Conservation (phyloP, 2,113 vertebrate genomes). For the Chrysochloris asiatica region DNA sequence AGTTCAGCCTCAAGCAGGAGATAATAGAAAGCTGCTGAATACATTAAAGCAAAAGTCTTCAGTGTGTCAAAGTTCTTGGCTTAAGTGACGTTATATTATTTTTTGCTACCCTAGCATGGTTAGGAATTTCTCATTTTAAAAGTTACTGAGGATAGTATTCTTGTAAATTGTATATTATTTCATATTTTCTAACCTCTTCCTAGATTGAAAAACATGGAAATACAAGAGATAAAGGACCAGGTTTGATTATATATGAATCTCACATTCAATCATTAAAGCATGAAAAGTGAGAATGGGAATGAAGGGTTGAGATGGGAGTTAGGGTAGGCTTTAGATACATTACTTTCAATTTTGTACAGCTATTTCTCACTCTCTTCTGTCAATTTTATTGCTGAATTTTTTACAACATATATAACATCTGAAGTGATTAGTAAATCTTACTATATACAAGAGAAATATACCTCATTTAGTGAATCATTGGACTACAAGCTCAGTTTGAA, state of each 20-base stretch:
- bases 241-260: not conserved
- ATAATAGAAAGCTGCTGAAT: constrained; percentile 61
- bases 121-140: constrained; percentile 59
- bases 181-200: constrained; percentile 37
- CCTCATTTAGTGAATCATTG: too few species aligned
- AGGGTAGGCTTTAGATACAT: not conserved
- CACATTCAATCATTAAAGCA: not conserved
- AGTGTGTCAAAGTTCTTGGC: not conserved
- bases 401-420: not conserved
- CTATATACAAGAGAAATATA: not conserved
- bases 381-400: not conserved
- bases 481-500: too few species aligned
- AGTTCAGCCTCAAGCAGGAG: constrained; percentile 51
- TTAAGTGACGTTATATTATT: constrained; percentile 33
- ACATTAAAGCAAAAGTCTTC: constrained; percentile 30
- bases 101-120: constrained; percentile 34
- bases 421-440: not conserved
- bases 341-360: not conserved
- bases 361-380: not conserved
- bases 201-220: constrained; percentile 51
- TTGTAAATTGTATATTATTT: constrained; percentile 48
- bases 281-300: not conserved
- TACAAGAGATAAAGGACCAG: not conserved
- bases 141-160: constrained; percentile 37
- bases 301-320: not conserved